A percentile compares a stretch with the other conserved stretches of the same genome.
phyloP scores from a whole-genome alignment of 2,888 invertebrate species.

The Aplocera efformata region DNA sequence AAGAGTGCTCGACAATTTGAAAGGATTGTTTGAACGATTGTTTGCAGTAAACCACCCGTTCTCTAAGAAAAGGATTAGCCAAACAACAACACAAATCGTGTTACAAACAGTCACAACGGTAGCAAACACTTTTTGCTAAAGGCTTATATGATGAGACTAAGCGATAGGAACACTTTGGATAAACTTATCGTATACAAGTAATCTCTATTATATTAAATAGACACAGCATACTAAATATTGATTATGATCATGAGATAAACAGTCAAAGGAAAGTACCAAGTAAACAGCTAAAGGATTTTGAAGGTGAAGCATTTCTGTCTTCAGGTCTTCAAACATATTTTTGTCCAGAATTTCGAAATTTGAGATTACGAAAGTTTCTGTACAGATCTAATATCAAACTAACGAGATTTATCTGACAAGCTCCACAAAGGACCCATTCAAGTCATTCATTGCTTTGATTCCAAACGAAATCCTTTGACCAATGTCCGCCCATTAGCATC shows the following conservation, averaged over 20 bases:
- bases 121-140: slow-evolving; percentile 50
- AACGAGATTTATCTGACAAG: slow-evolving; percentile 27
- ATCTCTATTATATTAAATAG: slow-evolving; percentile 49
- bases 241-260: slow-evolving; percentile 34
- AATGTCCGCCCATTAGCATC: slow-evolving; percentile 69
- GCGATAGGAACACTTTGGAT: slow-evolving; percentile 55
- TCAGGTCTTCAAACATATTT: slow-evolving; percentile 22
- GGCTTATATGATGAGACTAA: slow-evolving; percentile 48
- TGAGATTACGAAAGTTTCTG: slow-evolving; percentile 24
- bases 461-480: slow-evolving; percentile 61
- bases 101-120: slow-evolving; percentile 65
- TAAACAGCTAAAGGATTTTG: slow-evolving; percentile 19
- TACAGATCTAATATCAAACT: slow-evolving; percentile 23
- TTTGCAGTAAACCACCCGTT: slow-evolving; percentile 49
- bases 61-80: slow-evolving; percentile 54
- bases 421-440: slow-evolving; percentile 35
- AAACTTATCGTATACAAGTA: slow-evolving; percentile 54
- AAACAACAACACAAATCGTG: slow-evolving; percentile 60
- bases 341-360: slow-evolving; percentile 12
- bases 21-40: slow-evolving; percentile 10
- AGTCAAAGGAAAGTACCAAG: slow-evolving; percentile 7
- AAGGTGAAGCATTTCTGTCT: no score
- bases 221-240: slow-evolving; percentile 34
- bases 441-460: slow-evolving; percentile 31
- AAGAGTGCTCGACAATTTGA: slow-evolving; percentile 10